phyloP scores from a whole-genome alignment of 2,888 invertebrate species.

The Antheraea assamensis region DNA sequence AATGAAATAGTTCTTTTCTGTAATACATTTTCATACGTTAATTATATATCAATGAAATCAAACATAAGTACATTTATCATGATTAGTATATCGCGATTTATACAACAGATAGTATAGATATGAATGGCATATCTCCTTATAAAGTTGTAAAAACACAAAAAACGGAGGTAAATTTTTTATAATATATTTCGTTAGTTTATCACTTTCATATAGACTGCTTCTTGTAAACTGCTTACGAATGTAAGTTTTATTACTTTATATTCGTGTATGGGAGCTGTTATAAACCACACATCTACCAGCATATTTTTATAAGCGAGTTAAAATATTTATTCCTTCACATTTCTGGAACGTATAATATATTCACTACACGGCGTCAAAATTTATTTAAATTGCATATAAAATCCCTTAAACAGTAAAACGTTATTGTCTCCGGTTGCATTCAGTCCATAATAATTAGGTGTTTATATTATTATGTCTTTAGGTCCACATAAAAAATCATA shows the following conservation, averaged over 20 bases:
- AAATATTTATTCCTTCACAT: neutral
- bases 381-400: constrained; percentile 2
- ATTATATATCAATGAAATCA: too few relatives aligned
- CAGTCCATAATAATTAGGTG: neutral
- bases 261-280: neutral
- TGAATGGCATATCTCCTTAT: neutral
- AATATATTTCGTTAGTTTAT: neutral
- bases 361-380: neutral
- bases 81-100: neutral
- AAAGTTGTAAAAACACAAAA: too few relatives aligned
- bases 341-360: neutral
- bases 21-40: too few relatives aligned
- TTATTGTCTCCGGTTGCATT: neutral
- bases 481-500: neutral
- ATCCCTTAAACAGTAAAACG: neutral
- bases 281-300: neutral
- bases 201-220: neutral
- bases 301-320: neutral
- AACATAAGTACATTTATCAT: too few relatives aligned
- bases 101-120: neutral
- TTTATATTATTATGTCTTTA: neutral
- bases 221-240: neutral
- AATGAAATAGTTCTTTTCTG: too few relatives aligned
- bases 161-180: neutral
- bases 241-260: neutral